phyloP scores from a whole-genome alignment of 1,140 invertebrate species.

The Aphaenogaster ashmeadi region DNA sequence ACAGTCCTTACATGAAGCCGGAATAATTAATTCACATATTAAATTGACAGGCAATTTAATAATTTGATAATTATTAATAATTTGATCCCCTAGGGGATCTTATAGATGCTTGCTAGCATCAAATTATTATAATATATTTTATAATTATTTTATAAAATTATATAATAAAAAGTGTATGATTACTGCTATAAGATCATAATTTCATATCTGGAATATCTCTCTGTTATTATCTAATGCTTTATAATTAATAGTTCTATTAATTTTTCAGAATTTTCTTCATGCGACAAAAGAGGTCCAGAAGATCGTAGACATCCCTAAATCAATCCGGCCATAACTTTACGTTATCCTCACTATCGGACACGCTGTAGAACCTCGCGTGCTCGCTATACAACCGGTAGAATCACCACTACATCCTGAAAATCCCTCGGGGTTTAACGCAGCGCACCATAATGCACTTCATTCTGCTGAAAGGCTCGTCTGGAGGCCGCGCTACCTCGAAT shows the following conservation, averaged over 20 bases:
- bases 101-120: too few species aligned
- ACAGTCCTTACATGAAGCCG: too few species aligned
- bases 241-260: not conserved
- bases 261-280: not conserved
- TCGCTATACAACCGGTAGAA: not conserved
- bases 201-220: not conserved
- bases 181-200: not conserved
- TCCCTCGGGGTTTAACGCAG: conserved; percentile 28
- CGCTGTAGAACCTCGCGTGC: not conserved
- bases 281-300: not conserved
- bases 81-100: too few species aligned
- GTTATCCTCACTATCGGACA: not conserved
- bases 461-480: conserved; percentile 41
- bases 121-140: not conserved
- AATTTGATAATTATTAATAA: too few species aligned
- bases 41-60: too few species aligned
- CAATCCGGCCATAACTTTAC: not conserved
- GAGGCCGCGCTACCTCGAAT: conserved; percentile 19
- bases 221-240: not conserved
- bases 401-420: conserved; percentile 16
- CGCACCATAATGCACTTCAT: conserved; percentile 32
- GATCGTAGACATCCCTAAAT: not conserved
- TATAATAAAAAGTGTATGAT: not conserved
- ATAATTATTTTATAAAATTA: not conserved
- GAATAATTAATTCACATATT: too few species aligned